phyloP scores from a whole-genome alignment of 2,888 invertebrate species.

The Drosophila antonietae region DNA sequence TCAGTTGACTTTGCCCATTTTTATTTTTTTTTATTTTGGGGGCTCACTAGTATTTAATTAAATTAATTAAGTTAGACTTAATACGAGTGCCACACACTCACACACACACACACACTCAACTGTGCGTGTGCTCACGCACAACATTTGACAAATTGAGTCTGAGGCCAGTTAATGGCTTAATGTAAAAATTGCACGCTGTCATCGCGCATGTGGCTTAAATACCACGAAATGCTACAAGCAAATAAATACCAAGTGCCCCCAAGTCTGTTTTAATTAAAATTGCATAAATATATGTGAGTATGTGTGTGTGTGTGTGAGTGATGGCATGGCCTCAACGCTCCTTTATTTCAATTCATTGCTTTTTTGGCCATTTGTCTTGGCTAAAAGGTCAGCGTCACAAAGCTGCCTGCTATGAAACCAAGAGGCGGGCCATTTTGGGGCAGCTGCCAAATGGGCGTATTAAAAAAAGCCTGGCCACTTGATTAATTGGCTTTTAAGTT shows the following conservation, averaged over 20 bases:
- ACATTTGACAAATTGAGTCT: slow-evolving; percentile 68
- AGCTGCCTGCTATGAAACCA: slow-evolving; percentile 4
- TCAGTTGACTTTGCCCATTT: not conserved
- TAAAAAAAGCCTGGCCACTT: slow-evolving; percentile 64
- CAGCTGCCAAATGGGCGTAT: slow-evolving; percentile 58
- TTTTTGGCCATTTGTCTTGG: slow-evolving; percentile 48
- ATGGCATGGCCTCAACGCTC: slow-evolving; percentile 40
- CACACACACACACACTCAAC: slow-evolving; percentile 1
- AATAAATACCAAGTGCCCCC: slow-evolving; percentile 15
- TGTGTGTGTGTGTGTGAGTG: slow-evolving; percentile 41
- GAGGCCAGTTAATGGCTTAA: slow-evolving; percentile 50
- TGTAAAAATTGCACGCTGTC: slow-evolving; percentile 73
- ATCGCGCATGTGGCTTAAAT: slow-evolving; percentile 48
- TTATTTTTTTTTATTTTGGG: not conserved
- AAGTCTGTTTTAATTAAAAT: slow-evolving; percentile 74
- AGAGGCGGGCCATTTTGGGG: not conserved
- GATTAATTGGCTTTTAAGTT: slow-evolving; percentile 79
- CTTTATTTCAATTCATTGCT: slow-evolving; percentile 11
- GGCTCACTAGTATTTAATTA: slow-evolving; percentile 35
- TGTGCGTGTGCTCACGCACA: slow-evolving; percentile 64
- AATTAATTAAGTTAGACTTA: slow-evolving; percentile 63
- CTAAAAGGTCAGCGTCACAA: slow-evolving; percentile 66
- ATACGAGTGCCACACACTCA: slow-evolving; percentile 6
- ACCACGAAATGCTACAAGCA: slow-evolving; percentile 3
- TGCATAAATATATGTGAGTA: slow-evolving; percentile 57